phyloP scores from a whole-genome alignment of 2,113 vertebrate species.

The Dipodomys stephensi region DNA sequence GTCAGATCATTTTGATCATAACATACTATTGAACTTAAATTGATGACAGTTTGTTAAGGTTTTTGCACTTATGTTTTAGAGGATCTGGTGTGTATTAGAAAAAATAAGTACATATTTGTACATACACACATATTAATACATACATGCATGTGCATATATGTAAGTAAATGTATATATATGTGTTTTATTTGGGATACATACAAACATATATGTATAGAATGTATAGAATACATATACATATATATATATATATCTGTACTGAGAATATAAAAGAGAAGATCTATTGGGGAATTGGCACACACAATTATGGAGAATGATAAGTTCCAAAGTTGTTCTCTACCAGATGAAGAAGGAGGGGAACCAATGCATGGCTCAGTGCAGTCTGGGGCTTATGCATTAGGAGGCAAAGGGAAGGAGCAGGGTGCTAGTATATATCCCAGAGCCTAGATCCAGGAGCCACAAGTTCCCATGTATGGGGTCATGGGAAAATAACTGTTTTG shows the following conservation, averaged over 20 bases:
- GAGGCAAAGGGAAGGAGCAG: neutral
- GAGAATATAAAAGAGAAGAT: too few species aligned
- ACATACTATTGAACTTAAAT: neutral
- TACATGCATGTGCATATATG: too few species aligned
- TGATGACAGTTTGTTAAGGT: neutral
- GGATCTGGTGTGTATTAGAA: neutral
- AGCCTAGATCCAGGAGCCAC: neutral
- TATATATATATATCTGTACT: too few species aligned
- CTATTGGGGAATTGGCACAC: neutral
- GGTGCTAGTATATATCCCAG: fast-evolving
- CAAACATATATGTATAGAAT: neutral
- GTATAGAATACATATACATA: too few species aligned
- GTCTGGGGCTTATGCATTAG: neutral
- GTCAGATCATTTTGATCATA: neutral
- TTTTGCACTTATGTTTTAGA: neutral
- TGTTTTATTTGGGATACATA: neutral
- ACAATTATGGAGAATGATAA: neutral
- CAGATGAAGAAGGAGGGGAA: neutral
- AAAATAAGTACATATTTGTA: too few species aligned
- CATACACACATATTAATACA: neutral
- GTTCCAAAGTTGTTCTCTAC: too few species aligned
- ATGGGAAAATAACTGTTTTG: neutral
- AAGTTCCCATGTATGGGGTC: too few species aligned
- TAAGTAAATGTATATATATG: neutral
- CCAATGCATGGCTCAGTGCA: fast-evolving